A percentile compares a stretch with the other conserved stretches of the same genome.
Conservation (phyloP, 2,888 invertebrate species). For the Leptinotarsa haldemani region DNA sequence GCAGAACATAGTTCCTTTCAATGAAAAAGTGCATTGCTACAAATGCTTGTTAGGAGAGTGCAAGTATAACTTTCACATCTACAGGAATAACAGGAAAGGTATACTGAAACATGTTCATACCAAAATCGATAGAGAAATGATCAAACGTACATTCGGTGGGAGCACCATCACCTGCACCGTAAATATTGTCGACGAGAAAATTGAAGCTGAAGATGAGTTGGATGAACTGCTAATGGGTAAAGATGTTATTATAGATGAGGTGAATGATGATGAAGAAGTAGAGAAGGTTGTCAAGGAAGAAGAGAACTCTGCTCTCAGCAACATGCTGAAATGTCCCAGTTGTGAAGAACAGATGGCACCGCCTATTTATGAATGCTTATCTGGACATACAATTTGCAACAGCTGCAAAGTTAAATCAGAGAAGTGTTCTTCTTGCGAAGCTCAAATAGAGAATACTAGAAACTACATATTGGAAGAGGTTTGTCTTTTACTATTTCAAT, state of each 20-base stretch:
- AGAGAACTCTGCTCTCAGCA: constrained; percentile 30
- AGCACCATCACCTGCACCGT: constrained; percentile 25
- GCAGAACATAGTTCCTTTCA: constrained; percentile 33
- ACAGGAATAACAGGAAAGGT: constrained; percentile 34
- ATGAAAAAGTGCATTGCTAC: constrained; percentile 39
- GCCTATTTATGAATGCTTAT: constrained; percentile 42
- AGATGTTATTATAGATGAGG: constrained; percentile 43
- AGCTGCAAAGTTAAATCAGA: constrained; percentile 38
- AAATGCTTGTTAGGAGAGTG: constrained; percentile 42
- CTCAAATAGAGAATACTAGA: constrained; percentile 39
- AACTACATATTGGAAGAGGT: constrained; percentile 43
- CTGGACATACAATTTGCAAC: constrained; percentile 41
- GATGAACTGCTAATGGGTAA: constrained; percentile 37
- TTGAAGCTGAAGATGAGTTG: constrained; percentile 34
- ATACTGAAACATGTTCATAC: constrained; percentile 36
- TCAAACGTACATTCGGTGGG: constrained; percentile 35
- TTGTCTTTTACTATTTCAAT: neutral
- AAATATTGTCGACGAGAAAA: constrained; percentile 38
- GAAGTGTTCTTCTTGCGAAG: constrained; percentile 39
- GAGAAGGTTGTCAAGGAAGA: constrained; percentile 30
- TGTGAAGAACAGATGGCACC: constrained; percentile 36
- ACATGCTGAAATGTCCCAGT: constrained; percentile 35
- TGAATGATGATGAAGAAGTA: constrained; percentile 36
- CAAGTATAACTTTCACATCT: constrained; percentile 33
- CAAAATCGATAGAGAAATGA: constrained; percentile 35